Conservation (phyloP, 2,797 vertebrate species). For the Cottoperca gobio region DNA sequence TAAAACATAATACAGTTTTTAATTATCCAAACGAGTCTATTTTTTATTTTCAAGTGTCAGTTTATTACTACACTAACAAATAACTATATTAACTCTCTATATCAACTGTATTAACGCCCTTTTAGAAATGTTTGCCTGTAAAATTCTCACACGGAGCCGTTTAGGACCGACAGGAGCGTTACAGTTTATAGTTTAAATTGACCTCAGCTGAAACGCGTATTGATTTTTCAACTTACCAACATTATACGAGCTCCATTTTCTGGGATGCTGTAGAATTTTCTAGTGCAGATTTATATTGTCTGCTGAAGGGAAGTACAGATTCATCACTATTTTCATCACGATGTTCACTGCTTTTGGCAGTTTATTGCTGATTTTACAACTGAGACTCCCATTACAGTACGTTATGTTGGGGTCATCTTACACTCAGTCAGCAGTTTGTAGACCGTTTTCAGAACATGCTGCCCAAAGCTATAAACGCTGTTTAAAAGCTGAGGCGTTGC, state of each 20-base stretch:
- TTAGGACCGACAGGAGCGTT: neutral
- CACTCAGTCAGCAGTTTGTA: slow-evolving; percentile 23
- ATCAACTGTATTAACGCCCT: neutral
- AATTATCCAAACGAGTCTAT: no score
- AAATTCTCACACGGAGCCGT: neutral
- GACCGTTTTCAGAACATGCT: neutral
- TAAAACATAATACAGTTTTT: no score
- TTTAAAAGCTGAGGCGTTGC: slow-evolving; percentile 2
- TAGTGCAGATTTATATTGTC: neutral
- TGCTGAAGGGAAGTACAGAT: neutral
- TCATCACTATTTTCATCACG: neutral
- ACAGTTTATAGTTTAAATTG: neutral
- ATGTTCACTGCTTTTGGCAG: neutral
- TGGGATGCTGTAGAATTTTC: neutral
- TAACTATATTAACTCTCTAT: neutral
- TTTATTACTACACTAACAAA: neutral
- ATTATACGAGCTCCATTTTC: neutral
- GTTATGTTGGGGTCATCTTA: neutral
- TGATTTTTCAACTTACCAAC: neutral
- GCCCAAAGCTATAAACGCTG: slow-evolving; percentile 3
- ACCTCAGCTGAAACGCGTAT: slow-evolving; percentile 1
- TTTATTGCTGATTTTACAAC: slow-evolving; percentile 17
- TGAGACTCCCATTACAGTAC: neutral
- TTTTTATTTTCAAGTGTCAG: neutral
- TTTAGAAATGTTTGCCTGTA: neutral